phyloP scores from a whole-genome alignment of 2,888 invertebrate genomes.

The Cantharis rufa region DNA sequence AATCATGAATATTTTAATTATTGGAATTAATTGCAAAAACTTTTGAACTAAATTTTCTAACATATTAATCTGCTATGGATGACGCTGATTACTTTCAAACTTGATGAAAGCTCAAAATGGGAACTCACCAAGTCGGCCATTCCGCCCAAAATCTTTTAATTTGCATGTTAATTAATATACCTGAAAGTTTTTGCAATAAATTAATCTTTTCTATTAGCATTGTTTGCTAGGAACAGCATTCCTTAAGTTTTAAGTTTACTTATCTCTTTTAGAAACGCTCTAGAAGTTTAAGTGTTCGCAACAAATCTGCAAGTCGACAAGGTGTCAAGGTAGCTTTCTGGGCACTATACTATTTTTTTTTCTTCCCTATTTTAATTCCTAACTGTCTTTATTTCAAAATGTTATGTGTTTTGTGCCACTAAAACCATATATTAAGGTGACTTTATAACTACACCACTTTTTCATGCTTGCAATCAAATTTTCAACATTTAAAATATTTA shows the following conservation, averaged over 20 bases:
- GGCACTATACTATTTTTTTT: not conserved
- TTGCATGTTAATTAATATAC: not conserved
- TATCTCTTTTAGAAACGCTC: constrained; percentile 61
- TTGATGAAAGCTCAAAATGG: no score
- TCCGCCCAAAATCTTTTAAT: not conserved
- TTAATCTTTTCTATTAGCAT: not conserved
- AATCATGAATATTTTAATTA: not conserved
- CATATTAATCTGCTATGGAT: no score
- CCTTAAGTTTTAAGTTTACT: constrained; percentile 8
- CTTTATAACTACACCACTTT: not conserved
- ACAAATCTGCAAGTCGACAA: constrained; percentile 59
- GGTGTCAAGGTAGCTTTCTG: constrained; percentile 60
- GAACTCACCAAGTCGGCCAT: not conserved
- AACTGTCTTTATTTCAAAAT: not conserved
- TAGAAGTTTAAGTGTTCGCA: constrained; percentile 62
- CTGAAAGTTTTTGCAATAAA: not conserved
- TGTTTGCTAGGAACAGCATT: not conserved
- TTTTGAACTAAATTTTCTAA: not conserved
- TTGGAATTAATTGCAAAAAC: not conserved
- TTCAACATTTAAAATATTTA: not conserved
- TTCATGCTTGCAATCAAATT: not conserved
- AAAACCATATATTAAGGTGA: not conserved
- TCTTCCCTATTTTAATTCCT: not conserved
- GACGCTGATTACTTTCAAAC: no score
- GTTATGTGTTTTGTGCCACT: not conserved